Evolutionary conservation across 1,140 invertebrate species (phyloP).

Genomic region (Drosophila gunungcola): DNA sequence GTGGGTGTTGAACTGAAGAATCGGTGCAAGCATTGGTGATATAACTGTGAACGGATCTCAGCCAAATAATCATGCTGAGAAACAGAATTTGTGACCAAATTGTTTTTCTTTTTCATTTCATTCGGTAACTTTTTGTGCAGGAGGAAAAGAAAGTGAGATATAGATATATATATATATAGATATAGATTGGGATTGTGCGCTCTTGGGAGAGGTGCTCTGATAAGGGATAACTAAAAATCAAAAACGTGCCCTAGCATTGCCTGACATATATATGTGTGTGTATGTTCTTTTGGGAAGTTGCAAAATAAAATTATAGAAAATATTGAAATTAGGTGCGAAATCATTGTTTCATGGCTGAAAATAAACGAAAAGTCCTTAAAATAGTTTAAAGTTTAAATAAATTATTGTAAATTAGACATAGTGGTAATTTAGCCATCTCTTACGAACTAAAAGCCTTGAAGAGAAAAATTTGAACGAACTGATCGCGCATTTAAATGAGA

Average conservation of each 20-base stretch:
- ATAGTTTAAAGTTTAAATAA: constrained; percentile 36
- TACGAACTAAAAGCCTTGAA: constrained; percentile 31
- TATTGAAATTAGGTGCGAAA: constrained; percentile 18
- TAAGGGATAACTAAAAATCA: constrained; percentile 29
- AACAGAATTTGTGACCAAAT: constrained; percentile 8
- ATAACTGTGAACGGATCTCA: constrained; percentile 29
- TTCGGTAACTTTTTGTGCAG: constrained; percentile 28
- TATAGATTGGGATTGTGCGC: constrained; percentile 42
- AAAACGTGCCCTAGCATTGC: constrained; percentile 39
- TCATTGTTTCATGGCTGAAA: constrained; percentile 38
- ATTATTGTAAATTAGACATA: constrained; percentile 35
- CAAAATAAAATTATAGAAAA: constrained; percentile 23
- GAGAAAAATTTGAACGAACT: constrained; percentile 52
- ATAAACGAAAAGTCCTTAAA: constrained; percentile 40
- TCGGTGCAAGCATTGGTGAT: constrained; percentile 65
- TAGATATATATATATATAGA: constrained; percentile 20
- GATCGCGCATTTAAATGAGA: constrained; percentile 5
- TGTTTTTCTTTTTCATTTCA: constrained; percentile 33
- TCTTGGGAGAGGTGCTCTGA: constrained; percentile 39
- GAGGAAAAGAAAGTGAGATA: constrained; percentile 28
- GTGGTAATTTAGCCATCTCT: constrained; percentile 19
- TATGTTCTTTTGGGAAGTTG: constrained; percentile 12
- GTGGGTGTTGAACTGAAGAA: constrained; percentile 27
- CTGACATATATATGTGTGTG: constrained; percentile 33
- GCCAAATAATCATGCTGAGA: constrained; percentile 21